A percentile compares a stretch with the other conserved stretches of the same genome.
Conservation (phyloP, 2,888 invertebrate genomes). For the Callosobruchus maculatus region DNA sequence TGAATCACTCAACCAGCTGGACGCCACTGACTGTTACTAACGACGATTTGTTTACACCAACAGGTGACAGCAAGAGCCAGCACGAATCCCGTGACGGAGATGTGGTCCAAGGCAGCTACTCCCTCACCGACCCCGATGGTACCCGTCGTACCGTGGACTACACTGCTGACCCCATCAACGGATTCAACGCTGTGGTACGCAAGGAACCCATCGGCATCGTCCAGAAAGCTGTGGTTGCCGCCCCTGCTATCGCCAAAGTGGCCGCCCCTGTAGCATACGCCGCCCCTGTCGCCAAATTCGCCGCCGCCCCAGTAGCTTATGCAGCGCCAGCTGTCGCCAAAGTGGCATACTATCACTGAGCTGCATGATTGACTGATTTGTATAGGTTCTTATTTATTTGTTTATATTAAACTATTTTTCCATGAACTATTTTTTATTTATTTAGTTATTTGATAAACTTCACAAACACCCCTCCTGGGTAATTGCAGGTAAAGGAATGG, state of each 20-base stretch:
- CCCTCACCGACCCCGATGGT: constrained; percentile 58
- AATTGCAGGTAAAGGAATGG: no score
- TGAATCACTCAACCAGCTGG: no score
- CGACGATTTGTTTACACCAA: no score
- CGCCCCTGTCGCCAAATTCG: constrained; percentile 18
- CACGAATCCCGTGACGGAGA: constrained; percentile 63
- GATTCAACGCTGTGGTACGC: constrained; percentile 57
- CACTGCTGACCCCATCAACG: constrained; percentile 52
- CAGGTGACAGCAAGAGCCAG: constrained; percentile 57
- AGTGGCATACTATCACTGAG: constrained; percentile 1
- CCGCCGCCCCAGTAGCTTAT: no score
- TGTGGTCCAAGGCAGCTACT: constrained; percentile 51
- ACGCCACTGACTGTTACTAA: no score
- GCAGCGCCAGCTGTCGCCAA: constrained; percentile 9
- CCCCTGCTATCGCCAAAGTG: constrained; percentile 31
- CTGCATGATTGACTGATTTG: background rate
- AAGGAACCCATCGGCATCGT: constrained; percentile 45
- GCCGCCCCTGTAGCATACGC: constrained; percentile 38
- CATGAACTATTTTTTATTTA: background rate
- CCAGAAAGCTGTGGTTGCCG: constrained; percentile 26
- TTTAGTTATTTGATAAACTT: background rate
- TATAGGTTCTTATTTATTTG: background rate
- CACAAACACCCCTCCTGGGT: no score
- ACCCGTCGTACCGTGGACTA: constrained; percentile 63
- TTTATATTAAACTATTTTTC: background rate